A percentile compares a stretch with the other conserved stretches of the same genome.
These are phyloP conservation scores for Myiagra hebetior DNA, from an alignment of 2,113 vertebrate species.

Conservation along the genomic window DNA sequence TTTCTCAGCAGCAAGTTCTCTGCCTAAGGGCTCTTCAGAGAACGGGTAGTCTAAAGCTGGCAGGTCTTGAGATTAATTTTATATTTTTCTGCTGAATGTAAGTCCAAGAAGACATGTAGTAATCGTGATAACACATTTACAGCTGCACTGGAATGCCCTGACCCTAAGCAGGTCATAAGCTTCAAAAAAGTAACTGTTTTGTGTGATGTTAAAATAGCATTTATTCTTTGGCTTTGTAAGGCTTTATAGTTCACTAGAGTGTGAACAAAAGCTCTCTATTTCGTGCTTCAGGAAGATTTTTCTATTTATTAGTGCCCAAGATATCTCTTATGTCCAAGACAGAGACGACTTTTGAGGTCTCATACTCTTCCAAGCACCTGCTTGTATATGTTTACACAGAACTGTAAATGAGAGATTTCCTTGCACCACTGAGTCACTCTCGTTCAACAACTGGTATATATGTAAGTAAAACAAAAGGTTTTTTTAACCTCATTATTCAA, in stretches of 20 bases:
- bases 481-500: background rate
- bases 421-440: background rate
- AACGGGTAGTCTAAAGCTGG: background rate
- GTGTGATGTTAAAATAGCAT: background rate
- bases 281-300: background rate
- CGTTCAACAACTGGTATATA: background rate
- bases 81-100: background rate
- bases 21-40: slow-evolving; percentile 43
- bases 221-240: background rate
- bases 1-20: slow-evolving; percentile 47
- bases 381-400: background rate
- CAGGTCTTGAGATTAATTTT: slow-evolving; percentile 16
- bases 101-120: background rate
- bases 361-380: background rate
- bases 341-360: background rate
- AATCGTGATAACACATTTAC: background rate
- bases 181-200: background rate
- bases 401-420: background rate
- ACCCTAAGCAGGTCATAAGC: background rate
- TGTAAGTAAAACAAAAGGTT: background rate
- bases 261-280: background rate
- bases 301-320: background rate
- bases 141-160: background rate
- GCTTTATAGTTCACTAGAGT: background rate
- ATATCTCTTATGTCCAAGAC: background rate